Evolutionary conservation across 2,113 vertebrate genomes (phyloP), one percentile per base, ranked within the genome.

Genomic region (Perognathus longimembris): DNA sequence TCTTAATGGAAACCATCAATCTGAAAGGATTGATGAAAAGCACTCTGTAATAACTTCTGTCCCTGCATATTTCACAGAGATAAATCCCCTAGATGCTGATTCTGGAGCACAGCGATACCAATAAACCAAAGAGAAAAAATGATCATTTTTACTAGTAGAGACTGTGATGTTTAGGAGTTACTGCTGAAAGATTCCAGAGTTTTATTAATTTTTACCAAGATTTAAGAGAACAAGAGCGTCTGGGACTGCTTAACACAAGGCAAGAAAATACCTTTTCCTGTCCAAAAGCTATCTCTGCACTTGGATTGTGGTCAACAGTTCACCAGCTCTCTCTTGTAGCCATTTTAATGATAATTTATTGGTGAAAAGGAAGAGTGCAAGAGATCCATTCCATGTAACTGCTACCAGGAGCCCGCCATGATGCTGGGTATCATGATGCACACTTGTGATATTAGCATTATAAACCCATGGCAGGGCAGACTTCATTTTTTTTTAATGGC

Each of bases 11-110:
- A 75, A 94, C 66, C 24, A 64, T 6, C 45, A 63, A 83, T 63
- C 54, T 89, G 90, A 89, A 94, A 88, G 54, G 11, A 86, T 59
- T 66, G 36, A 91, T 89, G 67, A 79, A 80, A 89, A 59, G 34
- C 3, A 71, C 74, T 85, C 80, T 77, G 57, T 61, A 57, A 92
- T 85, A 91, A 76, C 76, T 81, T 82, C 71, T 74, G 26, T 61
- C 64, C 42, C 15, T 54, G 22, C 26, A 64, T 66, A 89, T 76
- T 77, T 91, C 34, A 85, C 1, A 86, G 21, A 89, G 24, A 92
- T 66, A 71, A 77, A 77, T 67, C 9, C 67, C 12, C 32, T 32
- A 71, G 64, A 86, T 92, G 50, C 63, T 81, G 32, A 67, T 50
- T 82, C 54, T 61, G 69, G 42, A 89, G 42, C 63, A 50, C 7